phyloP scores from a whole-genome alignment of 2,113 vertebrate genomes.

The Stigmatopora argus region DNA sequence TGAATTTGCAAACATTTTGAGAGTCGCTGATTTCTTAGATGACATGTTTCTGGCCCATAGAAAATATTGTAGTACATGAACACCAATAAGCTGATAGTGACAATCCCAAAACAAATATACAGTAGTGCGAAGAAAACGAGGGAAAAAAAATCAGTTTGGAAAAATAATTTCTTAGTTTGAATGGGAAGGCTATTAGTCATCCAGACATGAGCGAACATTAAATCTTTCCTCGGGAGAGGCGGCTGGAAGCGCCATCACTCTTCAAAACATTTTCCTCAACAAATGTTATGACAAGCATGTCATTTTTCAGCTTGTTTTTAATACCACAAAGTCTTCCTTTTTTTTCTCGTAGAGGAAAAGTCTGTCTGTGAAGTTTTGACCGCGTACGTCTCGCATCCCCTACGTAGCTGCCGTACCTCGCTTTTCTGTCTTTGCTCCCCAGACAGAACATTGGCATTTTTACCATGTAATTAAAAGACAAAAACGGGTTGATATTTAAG shows the following conservation, averaged over 20 bases:
- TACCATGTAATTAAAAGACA: too few species aligned
- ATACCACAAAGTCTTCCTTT: slow-evolving; percentile 6
- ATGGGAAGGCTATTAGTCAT: slow-evolving; percentile 1
- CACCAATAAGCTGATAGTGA: neutral
- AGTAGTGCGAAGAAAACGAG: neutral
- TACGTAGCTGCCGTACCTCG: neutral
- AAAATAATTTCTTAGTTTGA: neutral
- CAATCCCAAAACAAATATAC: neutral
- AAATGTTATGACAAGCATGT: slow-evolving; percentile 13
- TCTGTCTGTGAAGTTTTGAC: neutral
- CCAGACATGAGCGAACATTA: slow-evolving; percentile 5
- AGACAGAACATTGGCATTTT: neutral
- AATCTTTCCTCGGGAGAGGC: slow-evolving; percentile 5
- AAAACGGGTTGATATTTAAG: too few species aligned
- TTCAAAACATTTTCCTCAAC: slow-evolving; percentile 6
- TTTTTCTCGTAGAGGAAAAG: neutral
- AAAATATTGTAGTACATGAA: neutral
- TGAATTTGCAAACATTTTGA: too few species aligned
- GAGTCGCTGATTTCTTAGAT: too few species aligned
- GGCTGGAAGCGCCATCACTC: slow-evolving; percentile 1
- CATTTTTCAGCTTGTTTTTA: slow-evolving; percentile 12
- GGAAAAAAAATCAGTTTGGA: neutral
- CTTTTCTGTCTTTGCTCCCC: neutral
- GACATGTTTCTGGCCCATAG: too few species aligned
- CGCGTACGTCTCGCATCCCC: neutral